These are phyloP conservation scores for Diplazon laetatorius DNA, from an alignment of 2,888 invertebrate species.

Conservation along the genomic window DNA sequence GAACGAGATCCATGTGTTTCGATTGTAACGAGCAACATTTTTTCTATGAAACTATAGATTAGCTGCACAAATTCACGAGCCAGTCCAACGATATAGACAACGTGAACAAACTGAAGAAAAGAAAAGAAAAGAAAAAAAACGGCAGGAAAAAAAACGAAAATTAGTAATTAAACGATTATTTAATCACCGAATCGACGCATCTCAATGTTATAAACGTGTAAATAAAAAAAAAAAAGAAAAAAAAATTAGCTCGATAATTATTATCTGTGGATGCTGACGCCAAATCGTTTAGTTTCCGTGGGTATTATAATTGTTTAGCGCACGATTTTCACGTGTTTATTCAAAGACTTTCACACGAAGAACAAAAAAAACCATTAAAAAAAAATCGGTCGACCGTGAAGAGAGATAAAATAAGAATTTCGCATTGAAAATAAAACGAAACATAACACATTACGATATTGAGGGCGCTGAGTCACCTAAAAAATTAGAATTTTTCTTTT, in stretches of 20 bases:
- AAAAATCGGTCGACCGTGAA: no score
- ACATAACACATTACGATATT: constrained; percentile 6
- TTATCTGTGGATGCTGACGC: constrained; percentile 29
- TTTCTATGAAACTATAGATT: constrained; percentile 51
- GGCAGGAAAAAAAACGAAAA: constrained; percentile 25
- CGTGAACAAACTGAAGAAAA: constrained; percentile 10
- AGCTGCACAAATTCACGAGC: constrained; percentile 47
- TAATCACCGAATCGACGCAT: constrained; percentile 54
- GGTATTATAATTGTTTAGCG: constrained; percentile 41
- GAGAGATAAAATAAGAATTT: no score
- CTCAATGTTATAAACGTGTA: constrained; percentile 62
- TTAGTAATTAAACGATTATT: constrained; percentile 38
- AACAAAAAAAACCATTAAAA: constrained; percentile 12
- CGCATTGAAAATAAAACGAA: no score
- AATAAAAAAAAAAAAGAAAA: constrained; percentile 65
- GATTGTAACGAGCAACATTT: constrained; percentile 30
- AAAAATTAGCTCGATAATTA: constrained; percentile 48
- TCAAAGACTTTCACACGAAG: constrained; percentile 2
- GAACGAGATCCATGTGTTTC: constrained; percentile 21
- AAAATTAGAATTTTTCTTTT: no score
- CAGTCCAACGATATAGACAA: constrained; percentile 34
- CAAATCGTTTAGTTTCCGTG: constrained; percentile 30
- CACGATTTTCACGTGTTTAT: constrained; percentile 22
- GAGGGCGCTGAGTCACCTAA: no score
- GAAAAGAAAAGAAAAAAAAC: not conserved